Percentiles rank a stretch among this genome's conserved stretches.
phyloP scores from a whole-genome alignment of 2,888 invertebrate species.

The Unio pictorum region DNA sequence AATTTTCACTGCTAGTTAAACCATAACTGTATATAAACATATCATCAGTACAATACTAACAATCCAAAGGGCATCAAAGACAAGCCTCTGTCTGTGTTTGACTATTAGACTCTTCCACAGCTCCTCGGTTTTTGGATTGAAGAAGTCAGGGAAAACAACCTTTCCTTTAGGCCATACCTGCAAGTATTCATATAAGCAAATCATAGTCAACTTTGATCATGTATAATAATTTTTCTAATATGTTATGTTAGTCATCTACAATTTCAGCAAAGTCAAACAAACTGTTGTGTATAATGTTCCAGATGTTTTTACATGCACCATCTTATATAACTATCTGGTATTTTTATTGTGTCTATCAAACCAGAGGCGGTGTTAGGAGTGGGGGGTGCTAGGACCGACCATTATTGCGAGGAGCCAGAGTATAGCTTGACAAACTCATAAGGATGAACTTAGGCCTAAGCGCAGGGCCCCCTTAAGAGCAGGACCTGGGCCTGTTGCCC shows the following conservation, averaged over 20 bases:
- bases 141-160: conserved; percentile 64
- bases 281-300: too few relatives aligned
- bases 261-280: not conserved
- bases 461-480: too few relatives aligned
- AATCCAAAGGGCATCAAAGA: conserved; percentile 66
- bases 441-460: too few relatives aligned
- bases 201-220: not conserved
- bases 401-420: too few relatives aligned
- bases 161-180: conserved; percentile 65
- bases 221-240: not conserved
- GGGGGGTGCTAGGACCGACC: too few relatives aligned
- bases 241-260: not conserved
- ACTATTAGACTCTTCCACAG: conserved; percentile 56
- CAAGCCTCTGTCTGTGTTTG: conserved; percentile 36
- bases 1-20: not conserved
- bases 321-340: too few relatives aligned
- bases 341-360: too few relatives aligned
- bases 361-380: too few relatives aligned
- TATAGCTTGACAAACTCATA: too few relatives aligned
- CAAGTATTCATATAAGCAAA: conserved; percentile 3
- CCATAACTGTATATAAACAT: not conserved
- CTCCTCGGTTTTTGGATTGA: conserved; percentile 44
- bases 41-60: conserved; percentile 41
- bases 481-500: too few relatives aligned
- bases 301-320: too few relatives aligned